Conservation (phyloP, 2,797 vertebrate species). For the Chromis chromis region DNA sequence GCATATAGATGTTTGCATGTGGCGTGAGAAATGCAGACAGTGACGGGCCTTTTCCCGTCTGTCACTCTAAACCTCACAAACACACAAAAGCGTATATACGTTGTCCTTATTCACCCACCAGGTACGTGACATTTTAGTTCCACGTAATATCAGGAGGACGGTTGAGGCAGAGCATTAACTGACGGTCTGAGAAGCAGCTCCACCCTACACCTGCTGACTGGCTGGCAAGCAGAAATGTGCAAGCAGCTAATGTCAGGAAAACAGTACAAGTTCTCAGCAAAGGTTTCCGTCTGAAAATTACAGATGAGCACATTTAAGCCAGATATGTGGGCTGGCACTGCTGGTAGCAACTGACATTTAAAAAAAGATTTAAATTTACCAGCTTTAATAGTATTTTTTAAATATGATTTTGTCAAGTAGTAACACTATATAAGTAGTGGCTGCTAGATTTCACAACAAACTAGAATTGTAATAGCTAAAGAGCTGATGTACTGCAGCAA, state of each 20-base stretch:
- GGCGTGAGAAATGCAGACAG: slow-evolving; percentile 32
- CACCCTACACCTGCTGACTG: slow-evolving; percentile 71
- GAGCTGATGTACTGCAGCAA: no score
- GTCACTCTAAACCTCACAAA: slow-evolving; percentile 11
- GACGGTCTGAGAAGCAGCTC: slow-evolving; percentile 58
- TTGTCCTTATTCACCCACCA: slow-evolving; percentile 1
- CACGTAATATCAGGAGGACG: slow-evolving; percentile 82
- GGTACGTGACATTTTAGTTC: slow-evolving; percentile 48
- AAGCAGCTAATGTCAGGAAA: slow-evolving; percentile 34
- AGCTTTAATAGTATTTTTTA: neutral
- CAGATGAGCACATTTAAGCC: slow-evolving; percentile 17
- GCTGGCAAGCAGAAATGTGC: slow-evolving; percentile 28
- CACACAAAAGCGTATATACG: neutral
- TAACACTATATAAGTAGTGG: neutral
- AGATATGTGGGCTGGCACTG: slow-evolving; percentile 12
- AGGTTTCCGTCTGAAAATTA: neutral
- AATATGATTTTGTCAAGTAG: neutral
- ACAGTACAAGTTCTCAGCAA: neutral
- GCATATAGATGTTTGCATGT: neutral
- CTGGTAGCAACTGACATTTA: neutral
- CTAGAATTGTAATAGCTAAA: no score
- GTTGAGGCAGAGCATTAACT: slow-evolving; percentile 68
- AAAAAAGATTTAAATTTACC: neutral
- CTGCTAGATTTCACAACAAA: neutral
- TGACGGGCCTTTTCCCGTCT: slow-evolving; percentile 28